A percentile compares a stretch with the other conserved stretches of the same genome.
These are phyloP conservation scores for Epirrita christyi DNA, from an alignment of 2,888 invertebrate genomes.

Conservation along the genomic window DNA sequence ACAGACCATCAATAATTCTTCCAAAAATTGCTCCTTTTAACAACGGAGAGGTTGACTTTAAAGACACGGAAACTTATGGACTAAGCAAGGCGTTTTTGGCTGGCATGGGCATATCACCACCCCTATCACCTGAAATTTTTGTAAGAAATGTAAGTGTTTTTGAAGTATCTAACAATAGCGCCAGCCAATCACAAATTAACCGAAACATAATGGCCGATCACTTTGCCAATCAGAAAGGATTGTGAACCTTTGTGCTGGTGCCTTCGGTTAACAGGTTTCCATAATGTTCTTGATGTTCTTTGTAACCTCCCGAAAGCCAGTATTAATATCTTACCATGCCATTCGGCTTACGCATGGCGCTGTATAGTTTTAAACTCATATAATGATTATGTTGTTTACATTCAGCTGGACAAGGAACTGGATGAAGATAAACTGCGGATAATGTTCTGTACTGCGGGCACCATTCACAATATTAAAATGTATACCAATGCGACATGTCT, in stretches of 20 bases:
- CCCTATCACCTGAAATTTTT: not conserved
- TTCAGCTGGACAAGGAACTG: not conserved
- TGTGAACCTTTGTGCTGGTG: too few relatives aligned
- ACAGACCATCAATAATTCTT: not conserved
- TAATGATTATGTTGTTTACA: not conserved
- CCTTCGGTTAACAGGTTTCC: too few relatives aligned
- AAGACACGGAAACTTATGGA: not conserved
- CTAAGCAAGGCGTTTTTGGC: not conserved
- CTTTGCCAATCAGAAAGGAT: too few relatives aligned
- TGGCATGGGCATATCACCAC: not conserved
- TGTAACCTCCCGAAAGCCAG: too few relatives aligned
- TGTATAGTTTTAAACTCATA: not conserved
- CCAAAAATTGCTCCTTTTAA: not conserved
- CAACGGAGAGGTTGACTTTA: not conserved
- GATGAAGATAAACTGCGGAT: not conserved
- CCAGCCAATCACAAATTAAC: not conserved
- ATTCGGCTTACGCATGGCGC: not conserved
- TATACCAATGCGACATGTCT: not conserved
- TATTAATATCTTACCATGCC: too few relatives aligned
- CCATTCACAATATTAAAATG: not conserved
- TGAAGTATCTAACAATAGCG: not conserved
- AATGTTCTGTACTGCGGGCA: not conserved
- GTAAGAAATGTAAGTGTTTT: conserved; percentile 17
- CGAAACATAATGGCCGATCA: not conserved
- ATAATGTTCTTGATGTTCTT: too few relatives aligned